Evolutionary conservation across 2,888 invertebrate species (phyloP).

Genomic region (Steinernema carpocapsae): DNA sequence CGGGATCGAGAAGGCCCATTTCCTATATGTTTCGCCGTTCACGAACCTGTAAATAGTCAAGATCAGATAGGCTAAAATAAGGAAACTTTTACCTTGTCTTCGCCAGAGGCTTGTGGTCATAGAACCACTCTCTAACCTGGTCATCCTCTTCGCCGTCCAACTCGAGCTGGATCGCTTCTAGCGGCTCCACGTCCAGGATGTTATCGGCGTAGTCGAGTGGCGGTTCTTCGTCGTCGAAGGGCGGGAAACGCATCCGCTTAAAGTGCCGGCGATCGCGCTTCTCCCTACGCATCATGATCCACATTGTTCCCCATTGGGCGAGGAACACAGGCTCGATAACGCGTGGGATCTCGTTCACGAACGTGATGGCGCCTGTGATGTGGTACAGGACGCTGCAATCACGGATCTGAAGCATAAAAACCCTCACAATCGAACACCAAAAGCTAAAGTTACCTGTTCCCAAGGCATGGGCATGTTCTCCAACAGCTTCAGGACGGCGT

Average conservation of each 20-base stretch:
- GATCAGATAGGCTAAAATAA: slow-evolving; percentile 16
- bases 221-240: slow-evolving; percentile 99
- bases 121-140: slow-evolving; percentile 89
- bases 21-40: slow-evolving; percentile 94
- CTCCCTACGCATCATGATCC: slow-evolving; percentile 99
- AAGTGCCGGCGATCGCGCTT: slow-evolving; percentile 88
- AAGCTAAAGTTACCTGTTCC: too few relatives aligned
- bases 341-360: slow-evolving; percentile 99
- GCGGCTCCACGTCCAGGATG: slow-evolving; percentile 95
- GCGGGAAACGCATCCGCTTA: slow-evolving; percentile 98
- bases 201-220: slow-evolving; percentile 99
- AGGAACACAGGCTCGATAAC: slow-evolving; percentile 98
- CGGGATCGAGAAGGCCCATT: slow-evolving; percentile 92
- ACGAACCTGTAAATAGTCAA: slow-evolving; percentile 77
- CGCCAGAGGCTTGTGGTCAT: slow-evolving; percentile 93
- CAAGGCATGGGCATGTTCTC: slow-evolving; percentile 99
- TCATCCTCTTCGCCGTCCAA: slow-evolving; percentile 85
- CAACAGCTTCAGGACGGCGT: slow-evolving; percentile 95
- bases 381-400: slow-evolving; percentile 95
- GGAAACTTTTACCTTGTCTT: slow-evolving; percentile 78
- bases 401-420: too few relatives aligned
- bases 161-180: slow-evolving; percentile 94
- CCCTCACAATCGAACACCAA: too few relatives aligned
- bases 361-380: slow-evolving; percentile 98
- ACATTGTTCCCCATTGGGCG: slow-evolving; percentile 99